Percentiles rank a stretch among this genome's conserved stretches.
Evolutionary conservation across 2,888 invertebrate genomes (phyloP).

Genomic region (Heterodera filipjevi): DNA sequence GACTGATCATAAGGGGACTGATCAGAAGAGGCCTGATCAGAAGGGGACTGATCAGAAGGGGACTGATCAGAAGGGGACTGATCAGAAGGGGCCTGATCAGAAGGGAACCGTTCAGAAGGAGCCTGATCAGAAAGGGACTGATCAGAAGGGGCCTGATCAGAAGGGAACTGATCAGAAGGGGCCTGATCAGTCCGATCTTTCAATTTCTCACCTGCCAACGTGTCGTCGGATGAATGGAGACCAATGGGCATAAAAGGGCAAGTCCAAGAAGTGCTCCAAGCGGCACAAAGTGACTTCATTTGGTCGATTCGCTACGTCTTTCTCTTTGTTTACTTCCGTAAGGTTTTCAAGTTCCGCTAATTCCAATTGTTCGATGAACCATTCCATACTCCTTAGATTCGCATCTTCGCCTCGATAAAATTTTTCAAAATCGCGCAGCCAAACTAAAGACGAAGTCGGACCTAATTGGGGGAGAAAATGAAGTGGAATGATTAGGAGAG

Average conservation of each 20-base stretch:
- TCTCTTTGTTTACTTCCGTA: not conserved
- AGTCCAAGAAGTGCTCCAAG: conserved; percentile 52
- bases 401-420: conserved; percentile 42
- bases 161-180: conserved; percentile 1
- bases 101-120: no score
- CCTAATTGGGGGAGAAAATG: conserved; percentile 40
- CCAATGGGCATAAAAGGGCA: conserved; percentile 63
- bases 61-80: not conserved
- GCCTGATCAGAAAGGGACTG: not conserved
- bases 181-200: no score
- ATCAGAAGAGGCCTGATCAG: no score
- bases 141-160: not conserved
- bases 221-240: conserved; percentile 47
- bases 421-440: conserved; percentile 60
- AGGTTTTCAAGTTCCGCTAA: conserved; percentile 7
- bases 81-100: no score
- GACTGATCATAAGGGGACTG: no score
- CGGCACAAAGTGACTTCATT: conserved; percentile 41
- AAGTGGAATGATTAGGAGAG: not conserved
- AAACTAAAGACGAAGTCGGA: conserved; percentile 54
- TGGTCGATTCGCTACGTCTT: conserved; percentile 18
- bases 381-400: conserved; percentile 35
- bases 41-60: no score
- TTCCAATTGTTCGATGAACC: conserved; percentile 29
- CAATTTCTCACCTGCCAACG: conserved; percentile 8